Evolutionary conservation across 2,113 vertebrate species (phyloP).

Genomic region (Lophochroa leadbeateri): DNA sequence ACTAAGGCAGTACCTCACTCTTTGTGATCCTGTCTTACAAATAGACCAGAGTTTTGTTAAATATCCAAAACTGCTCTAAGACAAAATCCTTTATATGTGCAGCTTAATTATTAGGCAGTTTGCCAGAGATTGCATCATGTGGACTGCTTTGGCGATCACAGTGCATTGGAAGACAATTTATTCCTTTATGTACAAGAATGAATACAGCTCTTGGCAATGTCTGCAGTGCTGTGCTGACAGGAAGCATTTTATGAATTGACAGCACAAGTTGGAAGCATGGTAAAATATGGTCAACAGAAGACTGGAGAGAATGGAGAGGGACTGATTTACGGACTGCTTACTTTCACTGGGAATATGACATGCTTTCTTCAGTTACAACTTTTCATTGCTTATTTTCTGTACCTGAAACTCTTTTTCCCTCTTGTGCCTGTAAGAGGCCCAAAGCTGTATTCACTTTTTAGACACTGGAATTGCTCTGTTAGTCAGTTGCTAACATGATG

Average conservation of each 20-base stretch:
- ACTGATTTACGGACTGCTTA: not conserved
- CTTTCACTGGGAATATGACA: not conserved
- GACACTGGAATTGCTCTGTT: not conserved
- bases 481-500: not conserved
- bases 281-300: constrained; percentile 2
- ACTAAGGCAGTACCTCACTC: not conserved
- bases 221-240: not conserved
- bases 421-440: not conserved
- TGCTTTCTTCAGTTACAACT: not conserved
- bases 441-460: not conserved
- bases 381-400: not conserved
- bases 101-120: not conserved
- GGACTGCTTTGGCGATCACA: not conserved
- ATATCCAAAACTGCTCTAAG: not conserved
- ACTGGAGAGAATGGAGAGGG: not conserved
- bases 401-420: not conserved
- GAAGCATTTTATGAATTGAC: constrained; percentile 14
- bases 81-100: not conserved
- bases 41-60: not conserved
- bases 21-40: not conserved
- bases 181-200: constrained; percentile 7
- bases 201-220: not conserved
- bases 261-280: not conserved
- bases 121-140: constrained; percentile 35
- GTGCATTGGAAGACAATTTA: not conserved